These are phyloP conservation scores for Falco punctatus DNA, from an alignment of 2,113 vertebrate species.

Conservation along the genomic window DNA sequence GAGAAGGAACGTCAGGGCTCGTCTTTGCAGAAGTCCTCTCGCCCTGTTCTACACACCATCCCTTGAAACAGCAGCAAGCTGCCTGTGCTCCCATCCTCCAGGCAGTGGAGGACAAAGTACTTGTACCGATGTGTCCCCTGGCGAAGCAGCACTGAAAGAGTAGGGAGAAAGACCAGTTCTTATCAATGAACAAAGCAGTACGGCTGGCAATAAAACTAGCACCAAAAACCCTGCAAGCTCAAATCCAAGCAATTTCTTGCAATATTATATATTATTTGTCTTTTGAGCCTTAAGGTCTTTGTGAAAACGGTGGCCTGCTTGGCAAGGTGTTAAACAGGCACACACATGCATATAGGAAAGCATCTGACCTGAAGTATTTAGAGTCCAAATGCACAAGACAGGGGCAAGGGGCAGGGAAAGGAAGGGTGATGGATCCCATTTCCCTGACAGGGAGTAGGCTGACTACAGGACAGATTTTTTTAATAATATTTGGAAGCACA, in stretches of 20 bases:
- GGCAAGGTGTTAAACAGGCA: not conserved
- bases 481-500: not conserved
- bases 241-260: not conserved
- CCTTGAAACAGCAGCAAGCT: not conserved
- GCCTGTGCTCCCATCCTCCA: not conserved
- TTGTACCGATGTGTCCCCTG: not conserved
- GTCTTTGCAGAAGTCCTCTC: not conserved
- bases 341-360: not conserved
- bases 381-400: not conserved
- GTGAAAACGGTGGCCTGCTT: not conserved
- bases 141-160: fast-evolving
- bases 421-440: not conserved
- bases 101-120: not conserved
- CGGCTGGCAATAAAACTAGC: not conserved
- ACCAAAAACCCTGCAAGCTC: not conserved
- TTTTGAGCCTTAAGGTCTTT: not conserved
- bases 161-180: not conserved
- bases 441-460: not conserved
- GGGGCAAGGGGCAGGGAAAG: not conserved
- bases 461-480: not conserved
- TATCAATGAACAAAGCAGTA: not conserved
- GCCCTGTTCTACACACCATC: not conserved
- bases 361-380: not conserved
- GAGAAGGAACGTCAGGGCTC: not conserved
- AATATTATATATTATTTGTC: not conserved